phyloP scores from a whole-genome alignment of 2,888 invertebrate species.

The Gonocerus acuteangulatus region DNA sequence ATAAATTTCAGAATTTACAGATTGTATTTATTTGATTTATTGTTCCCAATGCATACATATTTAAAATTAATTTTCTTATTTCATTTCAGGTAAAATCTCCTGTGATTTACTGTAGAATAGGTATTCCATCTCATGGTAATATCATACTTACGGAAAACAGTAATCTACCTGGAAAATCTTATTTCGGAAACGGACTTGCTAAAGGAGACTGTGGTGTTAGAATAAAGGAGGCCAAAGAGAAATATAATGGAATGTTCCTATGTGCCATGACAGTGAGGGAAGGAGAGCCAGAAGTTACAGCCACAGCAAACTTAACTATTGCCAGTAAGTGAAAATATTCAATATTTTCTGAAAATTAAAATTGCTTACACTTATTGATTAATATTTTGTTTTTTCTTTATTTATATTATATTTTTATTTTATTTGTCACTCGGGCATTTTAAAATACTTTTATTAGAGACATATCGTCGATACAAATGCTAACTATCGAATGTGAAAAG shows the following conservation, averaged over 20 bases:
- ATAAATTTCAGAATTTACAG: no score
- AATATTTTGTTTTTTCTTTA: background rate
- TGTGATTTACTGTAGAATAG: conserved; percentile 54
- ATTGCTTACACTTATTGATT: background rate
- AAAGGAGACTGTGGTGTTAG: conserved; percentile 65
- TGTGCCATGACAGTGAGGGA: conserved; percentile 57
- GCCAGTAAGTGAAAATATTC: conserved; percentile 68
- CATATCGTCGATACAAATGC: no score
- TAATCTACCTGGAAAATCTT: conserved; percentile 40
- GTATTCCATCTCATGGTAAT: conserved; percentile 46
- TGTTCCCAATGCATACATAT: no score
- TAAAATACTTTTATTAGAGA: no score
- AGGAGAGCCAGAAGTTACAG: conserved; percentile 52
- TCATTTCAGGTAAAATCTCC: conserved; percentile 39
- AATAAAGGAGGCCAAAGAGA: conserved; percentile 55
- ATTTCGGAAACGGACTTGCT: conserved; percentile 49
- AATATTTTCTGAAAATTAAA: background rate
- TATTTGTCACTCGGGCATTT: no score
- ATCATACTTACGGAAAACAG: conserved; percentile 37
- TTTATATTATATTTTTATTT: no score
- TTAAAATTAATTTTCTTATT: no score
- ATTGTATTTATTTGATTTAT: no score
- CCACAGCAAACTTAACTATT: conserved; percentile 56
- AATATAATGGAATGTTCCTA: conserved; percentile 61
- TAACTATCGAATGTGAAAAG: no score